Percentiles rank a stretch among this genome's conserved stretches.
These are phyloP conservation scores for Parthenolecanium corni DNA, from an alignment of 2,888 invertebrate genomes.

Conservation along the genomic window DNA sequence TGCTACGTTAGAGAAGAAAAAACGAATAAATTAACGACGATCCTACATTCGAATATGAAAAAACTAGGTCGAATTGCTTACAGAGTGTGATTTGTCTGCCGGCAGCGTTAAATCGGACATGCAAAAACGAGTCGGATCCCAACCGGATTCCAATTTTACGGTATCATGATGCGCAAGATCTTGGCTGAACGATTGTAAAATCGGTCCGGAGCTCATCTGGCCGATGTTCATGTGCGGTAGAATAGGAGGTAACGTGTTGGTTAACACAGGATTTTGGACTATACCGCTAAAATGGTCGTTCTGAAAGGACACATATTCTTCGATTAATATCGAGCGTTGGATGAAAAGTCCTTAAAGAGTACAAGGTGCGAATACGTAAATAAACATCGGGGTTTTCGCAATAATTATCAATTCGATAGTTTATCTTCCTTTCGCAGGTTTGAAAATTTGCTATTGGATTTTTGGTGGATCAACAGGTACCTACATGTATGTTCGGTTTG, in stretches of 20 bases:
- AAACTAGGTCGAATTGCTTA: background rate
- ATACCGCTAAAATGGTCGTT: conserved; percentile 21
- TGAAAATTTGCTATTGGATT: too few relatives aligned
- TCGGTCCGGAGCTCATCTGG: conserved; percentile 16
- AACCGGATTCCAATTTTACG: conserved; percentile 23
- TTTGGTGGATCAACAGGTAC: too few relatives aligned
- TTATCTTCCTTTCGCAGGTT: too few relatives aligned
- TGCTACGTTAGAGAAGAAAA: background rate
- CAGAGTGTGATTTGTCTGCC: conserved; percentile 20
- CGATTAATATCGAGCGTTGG: too few relatives aligned
- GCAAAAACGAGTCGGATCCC: conserved; percentile 28
- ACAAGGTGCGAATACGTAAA: too few relatives aligned
- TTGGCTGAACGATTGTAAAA: conserved; percentile 18
- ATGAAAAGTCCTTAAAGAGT: too few relatives aligned
- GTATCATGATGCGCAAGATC: conserved; percentile 18
- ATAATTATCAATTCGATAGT: too few relatives aligned
- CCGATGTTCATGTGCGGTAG: conserved; percentile 24
- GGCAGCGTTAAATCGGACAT: conserved; percentile 36
- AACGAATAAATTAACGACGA: too few relatives aligned
- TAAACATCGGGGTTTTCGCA: too few relatives aligned
- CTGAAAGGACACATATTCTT: conserved; percentile 1
- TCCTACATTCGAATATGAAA: too few relatives aligned
- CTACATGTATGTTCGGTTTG: too few relatives aligned
- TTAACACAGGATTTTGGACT: conserved; percentile 19
- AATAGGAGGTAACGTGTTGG: conserved; percentile 10